These are phyloP conservation scores for Neostethus bicornis DNA, from an alignment of 2,797 vertebrate species.

Conservation along the genomic window DNA sequence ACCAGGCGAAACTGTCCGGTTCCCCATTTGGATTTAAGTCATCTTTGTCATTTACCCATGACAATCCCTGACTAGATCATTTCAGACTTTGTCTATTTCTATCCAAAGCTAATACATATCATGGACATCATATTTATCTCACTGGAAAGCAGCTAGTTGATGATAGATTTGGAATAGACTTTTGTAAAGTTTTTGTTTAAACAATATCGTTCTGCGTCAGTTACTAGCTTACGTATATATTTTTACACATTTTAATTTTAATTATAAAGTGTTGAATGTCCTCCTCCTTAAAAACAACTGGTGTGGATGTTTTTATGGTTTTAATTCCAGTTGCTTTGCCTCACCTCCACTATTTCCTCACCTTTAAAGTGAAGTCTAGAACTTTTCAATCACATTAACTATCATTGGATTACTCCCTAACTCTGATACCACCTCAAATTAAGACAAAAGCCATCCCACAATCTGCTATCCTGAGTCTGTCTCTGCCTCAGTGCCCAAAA, in stretches of 20 bases:
- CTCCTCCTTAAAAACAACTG: not conserved
- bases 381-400: not conserved
- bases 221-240: conserved; percentile 5
- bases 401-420: too few relatives aligned
- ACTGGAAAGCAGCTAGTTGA: conserved; percentile 2
- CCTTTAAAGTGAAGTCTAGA: not conserved
- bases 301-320: conserved; percentile 1
- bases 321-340: not conserved
- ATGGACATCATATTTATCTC: conserved; percentile 1
- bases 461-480: too few relatives aligned
- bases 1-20: conserved; percentile 63
- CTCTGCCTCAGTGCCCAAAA: too few relatives aligned
- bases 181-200: not conserved
- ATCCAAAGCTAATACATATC: conserved; percentile 8
- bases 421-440: too few relatives aligned
- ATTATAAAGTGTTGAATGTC: not conserved
- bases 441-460: too few relatives aligned
- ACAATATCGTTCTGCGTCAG: not conserved
- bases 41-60: conserved; percentile 69
- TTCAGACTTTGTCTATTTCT: conserved; percentile 45
- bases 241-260: conserved; percentile 3
- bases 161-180: not conserved
- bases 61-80: conserved; percentile 36
- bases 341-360: not conserved
- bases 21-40: conserved; percentile 72